Conservation (phyloP, 2,797 vertebrate species). For the Siniperca obscura region DNA sequence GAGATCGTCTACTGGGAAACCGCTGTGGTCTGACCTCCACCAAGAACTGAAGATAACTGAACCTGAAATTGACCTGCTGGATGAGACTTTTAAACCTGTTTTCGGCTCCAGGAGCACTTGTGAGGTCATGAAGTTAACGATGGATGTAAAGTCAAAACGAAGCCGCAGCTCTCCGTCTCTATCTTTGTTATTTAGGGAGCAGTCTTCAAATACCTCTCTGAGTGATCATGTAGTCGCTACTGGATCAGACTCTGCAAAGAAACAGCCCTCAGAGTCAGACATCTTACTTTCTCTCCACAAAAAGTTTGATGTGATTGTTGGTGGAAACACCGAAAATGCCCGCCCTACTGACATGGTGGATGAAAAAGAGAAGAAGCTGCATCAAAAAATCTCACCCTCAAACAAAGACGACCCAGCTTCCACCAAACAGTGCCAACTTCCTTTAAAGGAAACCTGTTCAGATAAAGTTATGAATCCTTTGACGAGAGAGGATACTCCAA, state of each 20-base stretch:
- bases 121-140: constrained; percentile 67
- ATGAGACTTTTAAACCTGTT: constrained; percentile 74
- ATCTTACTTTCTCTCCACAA: constrained; percentile 65
- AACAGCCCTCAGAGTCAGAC: constrained; percentile 79
- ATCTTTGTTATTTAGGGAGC: constrained; percentile 76
- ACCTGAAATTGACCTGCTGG: constrained; percentile 85
- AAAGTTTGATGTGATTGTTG: constrained; percentile 8
- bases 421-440: constrained; percentile 34
- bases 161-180: constrained; percentile 85
- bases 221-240: constrained; percentile 49
- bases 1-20: constrained; percentile 54
- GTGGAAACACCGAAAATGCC: constrained; percentile 30
- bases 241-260: constrained; percentile 62
- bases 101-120: constrained; percentile 57
- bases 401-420: constrained; percentile 65
- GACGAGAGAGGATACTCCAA: constrained; percentile 31
- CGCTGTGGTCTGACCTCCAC: constrained; percentile 86
- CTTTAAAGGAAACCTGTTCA: constrained; percentile 39
- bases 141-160: constrained; percentile 76
- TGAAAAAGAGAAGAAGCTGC: constrained; percentile 51
- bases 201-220: constrained; percentile 55
- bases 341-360: constrained; percentile 30
- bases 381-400: constrained; percentile 49
- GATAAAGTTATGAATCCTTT: constrained; percentile 34
- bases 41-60: constrained; percentile 92